A percentile compares a stretch with the other conserved stretches of the same genome.
Evolutionary conservation across 2,113 vertebrate species (phyloP).

Genomic region (Hemicordylus capensis): DNA sequence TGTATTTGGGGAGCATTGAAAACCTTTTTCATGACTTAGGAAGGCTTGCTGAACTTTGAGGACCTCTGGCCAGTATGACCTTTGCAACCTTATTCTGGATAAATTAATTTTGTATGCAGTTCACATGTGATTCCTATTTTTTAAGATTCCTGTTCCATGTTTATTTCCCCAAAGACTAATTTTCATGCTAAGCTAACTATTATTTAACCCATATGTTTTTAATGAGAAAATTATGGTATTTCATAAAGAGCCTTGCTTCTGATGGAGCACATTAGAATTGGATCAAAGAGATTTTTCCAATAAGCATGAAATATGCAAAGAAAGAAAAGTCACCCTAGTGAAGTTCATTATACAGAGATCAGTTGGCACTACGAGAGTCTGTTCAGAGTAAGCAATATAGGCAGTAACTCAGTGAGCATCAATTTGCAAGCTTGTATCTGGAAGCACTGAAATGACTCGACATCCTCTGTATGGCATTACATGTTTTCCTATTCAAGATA

Average conservation of each 20-base stretch:
- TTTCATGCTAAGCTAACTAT: neutral
- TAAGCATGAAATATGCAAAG: neutral
- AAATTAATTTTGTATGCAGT: neutral
- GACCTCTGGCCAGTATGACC: neutral
- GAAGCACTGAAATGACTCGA: constrained; percentile 43
- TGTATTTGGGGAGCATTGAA: neutral
- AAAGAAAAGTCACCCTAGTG: neutral
- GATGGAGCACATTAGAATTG: neutral
- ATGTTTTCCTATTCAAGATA: constrained; percentile 51
- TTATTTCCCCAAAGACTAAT: constrained; percentile 3
- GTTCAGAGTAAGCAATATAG: constrained; percentile 20
- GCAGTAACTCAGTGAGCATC: neutral
- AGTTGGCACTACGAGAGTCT: neutral
- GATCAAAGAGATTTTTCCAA: constrained; percentile 24
- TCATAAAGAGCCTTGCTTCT: neutral
- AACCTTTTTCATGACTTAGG: neutral
- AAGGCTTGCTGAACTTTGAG: neutral
- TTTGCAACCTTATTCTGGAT: neutral
- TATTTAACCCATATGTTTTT: neutral
- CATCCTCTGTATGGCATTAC: constrained; percentile 12
- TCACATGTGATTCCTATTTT: neutral
- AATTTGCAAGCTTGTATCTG: constrained; percentile 37
- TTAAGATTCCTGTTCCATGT: neutral
- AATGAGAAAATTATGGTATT: neutral
- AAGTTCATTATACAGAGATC: constrained; percentile 11